phyloP scores from a whole-genome alignment of 2,888 invertebrate genomes.

The Hipparchia semele region DNA sequence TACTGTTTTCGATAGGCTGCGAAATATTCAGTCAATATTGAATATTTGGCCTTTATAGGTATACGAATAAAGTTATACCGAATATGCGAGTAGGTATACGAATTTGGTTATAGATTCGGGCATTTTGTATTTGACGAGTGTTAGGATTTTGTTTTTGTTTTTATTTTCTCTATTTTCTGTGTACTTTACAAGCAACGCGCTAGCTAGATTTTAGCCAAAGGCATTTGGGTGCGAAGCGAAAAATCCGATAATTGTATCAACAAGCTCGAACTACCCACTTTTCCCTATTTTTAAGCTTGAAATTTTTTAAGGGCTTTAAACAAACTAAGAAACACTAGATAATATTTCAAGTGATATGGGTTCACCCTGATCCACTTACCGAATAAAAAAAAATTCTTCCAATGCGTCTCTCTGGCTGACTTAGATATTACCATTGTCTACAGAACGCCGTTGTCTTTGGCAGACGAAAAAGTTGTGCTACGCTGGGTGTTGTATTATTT shows the following conservation, averaged over 20 bases:
- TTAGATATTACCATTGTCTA: too few species aligned
- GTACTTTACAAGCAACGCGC: background rate
- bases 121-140: background rate
- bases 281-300: background rate
- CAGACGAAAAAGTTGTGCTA: too few species aligned
- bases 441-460: too few species aligned
- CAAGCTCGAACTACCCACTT: background rate
- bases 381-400: too few species aligned
- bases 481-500: too few species aligned
- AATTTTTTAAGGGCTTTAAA: background rate
- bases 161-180: background rate
- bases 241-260: background rate
- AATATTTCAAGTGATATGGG: too few species aligned
- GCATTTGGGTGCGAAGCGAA: background rate
- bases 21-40: background rate
- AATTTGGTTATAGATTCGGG: background rate
- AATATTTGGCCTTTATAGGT: background rate
- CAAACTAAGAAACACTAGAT: too few species aligned
- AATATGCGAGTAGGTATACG: background rate
- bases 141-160: background rate
- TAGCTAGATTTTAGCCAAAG: constrained; percentile 2
- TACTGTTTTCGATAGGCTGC: background rate
- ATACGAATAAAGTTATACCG: background rate
- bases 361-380: too few species aligned
- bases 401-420: too few species aligned